Evolutionary conservation across 2,113 vertebrate genomes (phyloP), one percentile per base, ranked within the genome.

Genomic region (Xenus cinereus): DNA sequence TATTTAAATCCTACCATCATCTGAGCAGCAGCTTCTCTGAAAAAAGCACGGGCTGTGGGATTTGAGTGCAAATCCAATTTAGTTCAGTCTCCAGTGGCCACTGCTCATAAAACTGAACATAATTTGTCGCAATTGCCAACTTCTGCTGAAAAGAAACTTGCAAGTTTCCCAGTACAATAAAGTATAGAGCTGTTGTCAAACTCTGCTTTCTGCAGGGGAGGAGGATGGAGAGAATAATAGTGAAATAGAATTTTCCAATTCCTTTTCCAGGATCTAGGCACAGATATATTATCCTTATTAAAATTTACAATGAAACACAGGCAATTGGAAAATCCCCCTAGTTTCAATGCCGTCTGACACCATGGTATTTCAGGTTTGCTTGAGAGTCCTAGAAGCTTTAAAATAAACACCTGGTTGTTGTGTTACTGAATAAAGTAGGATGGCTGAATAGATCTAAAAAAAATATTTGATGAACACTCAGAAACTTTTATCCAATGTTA

Each of bases 11-110:
- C 69, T 94, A 84, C 60, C 79, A 91, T 93, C 46, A 83, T 77
- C 14, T 28, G 0, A 84, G 86, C 27, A 95, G 57, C 57, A 88
- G n/a, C 59, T 94, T 95, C 72, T 71, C 39, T 84, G 89, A 62
- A 50, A 50, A 93, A 96, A 73, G 33, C 50, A 77, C 3, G 3
- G 20, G 24, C 84, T 96, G 63, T 93, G 68, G 77, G 88, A 97
- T 96, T 95, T 87, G 92, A 91, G 67, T 60, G 69, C 37, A 97
- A 97, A 97, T 95, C 69, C 94, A 95, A 91, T 96, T 97, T 97
- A 84, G 14, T 56, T 91, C 63, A 48, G 41, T 96, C 96, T 97
- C 92, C 74, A 59, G 83, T 6, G 86, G 53, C 73, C 92, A 62
- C 51, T 68, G 75, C 74, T 97, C 93, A 92, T 85, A 93, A 92